Percentiles rank a stretch among this genome's conserved stretches.
phyloP scores from a whole-genome alignment of 2,888 invertebrate genomes.

The Palloptera scutellata region DNA sequence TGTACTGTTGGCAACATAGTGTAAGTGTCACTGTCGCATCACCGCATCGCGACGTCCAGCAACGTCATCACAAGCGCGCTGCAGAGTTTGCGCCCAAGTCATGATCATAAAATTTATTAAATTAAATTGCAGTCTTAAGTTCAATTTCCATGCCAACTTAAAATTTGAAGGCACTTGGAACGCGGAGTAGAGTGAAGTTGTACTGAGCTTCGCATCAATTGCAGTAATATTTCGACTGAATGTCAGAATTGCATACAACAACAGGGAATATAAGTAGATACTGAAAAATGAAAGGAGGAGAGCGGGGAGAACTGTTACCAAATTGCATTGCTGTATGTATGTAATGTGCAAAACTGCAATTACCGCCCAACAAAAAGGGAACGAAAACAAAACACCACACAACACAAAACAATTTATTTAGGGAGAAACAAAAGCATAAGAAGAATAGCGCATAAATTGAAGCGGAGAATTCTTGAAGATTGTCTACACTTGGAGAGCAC shows the following conservation, averaged over 20 bases:
- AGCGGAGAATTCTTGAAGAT: background rate
- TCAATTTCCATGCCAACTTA: conserved; percentile 23
- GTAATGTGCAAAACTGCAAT: conserved; percentile 40
- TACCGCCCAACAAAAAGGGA: conserved; percentile 33
- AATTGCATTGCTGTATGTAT: conserved; percentile 5
- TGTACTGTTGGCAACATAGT: background rate
- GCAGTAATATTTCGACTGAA: background rate
- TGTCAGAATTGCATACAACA: background rate
- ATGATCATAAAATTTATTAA: conserved; percentile 36
- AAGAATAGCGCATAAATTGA: background rate
- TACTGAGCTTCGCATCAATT: too few species aligned
- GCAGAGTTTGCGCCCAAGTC: conserved; percentile 14
- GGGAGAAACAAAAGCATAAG: background rate
- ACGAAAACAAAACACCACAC: conserved; percentile 5
- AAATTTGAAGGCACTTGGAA: background rate
- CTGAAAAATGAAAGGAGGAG: too few species aligned
- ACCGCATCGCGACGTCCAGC: too few species aligned
- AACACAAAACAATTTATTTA: background rate
- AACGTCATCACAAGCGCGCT: background rate
- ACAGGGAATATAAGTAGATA: background rate
- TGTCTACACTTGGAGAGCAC: too few species aligned
- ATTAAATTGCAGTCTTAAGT: conserved; percentile 33
- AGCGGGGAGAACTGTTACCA: background rate
- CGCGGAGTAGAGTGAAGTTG: too few species aligned
- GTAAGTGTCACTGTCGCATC: conserved; percentile 20